phyloP scores from a whole-genome alignment of 2,888 invertebrate genomes.

The Rhamnusium bicolor region DNA sequence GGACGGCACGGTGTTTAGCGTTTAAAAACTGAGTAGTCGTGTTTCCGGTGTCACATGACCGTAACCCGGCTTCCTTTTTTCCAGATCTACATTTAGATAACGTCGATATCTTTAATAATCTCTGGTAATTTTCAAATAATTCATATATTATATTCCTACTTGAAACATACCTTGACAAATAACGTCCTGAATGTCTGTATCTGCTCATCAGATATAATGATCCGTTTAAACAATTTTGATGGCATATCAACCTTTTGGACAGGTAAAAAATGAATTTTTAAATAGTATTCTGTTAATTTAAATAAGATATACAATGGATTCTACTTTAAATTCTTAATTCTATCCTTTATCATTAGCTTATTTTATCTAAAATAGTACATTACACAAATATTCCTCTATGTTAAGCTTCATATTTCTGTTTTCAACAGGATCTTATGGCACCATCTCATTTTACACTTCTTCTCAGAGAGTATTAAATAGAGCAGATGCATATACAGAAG shows the following conservation, averaged over 20 bases:
- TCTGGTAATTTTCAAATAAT: constrained; percentile 40
- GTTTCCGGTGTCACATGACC: constrained; percentile 54
- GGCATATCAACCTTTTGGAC: constrained; percentile 34
- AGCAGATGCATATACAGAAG: too few relatives aligned
- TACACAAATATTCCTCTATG: too few relatives aligned
- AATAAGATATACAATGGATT: neutral
- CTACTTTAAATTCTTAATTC: neutral
- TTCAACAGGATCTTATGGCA: too few relatives aligned
- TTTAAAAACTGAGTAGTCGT: constrained; percentile 5
- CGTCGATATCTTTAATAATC: constrained; percentile 3
- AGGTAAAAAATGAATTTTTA: constrained; percentile 25
- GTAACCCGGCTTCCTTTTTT: constrained; percentile 45
- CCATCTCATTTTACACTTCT: too few relatives aligned
- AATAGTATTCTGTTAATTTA: neutral
- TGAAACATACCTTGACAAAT: constrained; percentile 59
- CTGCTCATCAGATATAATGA: constrained; percentile 58
- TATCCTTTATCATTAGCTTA: too few relatives aligned
- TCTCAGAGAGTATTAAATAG: too few relatives aligned
- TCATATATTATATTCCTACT: constrained; percentile 36
- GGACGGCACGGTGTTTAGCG: neutral
- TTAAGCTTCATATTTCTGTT: too few relatives aligned
- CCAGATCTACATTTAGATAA: constrained; percentile 15
- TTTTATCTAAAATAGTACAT: too few relatives aligned
- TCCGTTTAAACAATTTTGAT: constrained; percentile 54
- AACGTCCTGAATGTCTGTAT: constrained; percentile 56